Percentiles rank a stretch among this genome's conserved stretches.
These are phyloP conservation scores for Cerastoderma edule DNA, from an alignment of 2,888 invertebrate genomes.

Conservation along the genomic window DNA sequence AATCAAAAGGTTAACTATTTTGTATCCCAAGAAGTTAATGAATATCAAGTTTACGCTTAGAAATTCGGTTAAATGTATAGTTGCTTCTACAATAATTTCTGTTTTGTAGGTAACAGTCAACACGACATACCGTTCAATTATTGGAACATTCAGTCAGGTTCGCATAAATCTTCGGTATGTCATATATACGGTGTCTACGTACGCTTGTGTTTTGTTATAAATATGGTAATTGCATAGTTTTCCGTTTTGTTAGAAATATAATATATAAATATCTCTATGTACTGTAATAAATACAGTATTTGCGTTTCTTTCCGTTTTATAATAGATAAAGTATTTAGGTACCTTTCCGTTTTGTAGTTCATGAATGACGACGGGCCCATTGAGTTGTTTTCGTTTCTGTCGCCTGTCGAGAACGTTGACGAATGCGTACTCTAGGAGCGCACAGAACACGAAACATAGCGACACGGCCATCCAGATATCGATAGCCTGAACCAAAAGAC, in stretches of 20 bases:
- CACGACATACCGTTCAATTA: too few relatives aligned
- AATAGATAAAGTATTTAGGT: not conserved
- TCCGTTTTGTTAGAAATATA: not conserved
- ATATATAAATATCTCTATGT: not conserved
- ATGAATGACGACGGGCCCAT: constrained; percentile 11
- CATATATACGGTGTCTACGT: too few relatives aligned
- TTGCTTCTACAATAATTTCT: too few relatives aligned
- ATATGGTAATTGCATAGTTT: not conserved
- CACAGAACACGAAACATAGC: constrained; percentile 57
- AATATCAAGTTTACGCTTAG: too few relatives aligned
- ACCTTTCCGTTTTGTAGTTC: constrained; percentile 12
- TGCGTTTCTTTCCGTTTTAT: not conserved
- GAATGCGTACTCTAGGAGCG: constrained; percentile 58
- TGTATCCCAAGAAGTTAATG: too few relatives aligned
- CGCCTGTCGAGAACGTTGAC: constrained; percentile 56
- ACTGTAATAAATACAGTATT: not conserved
- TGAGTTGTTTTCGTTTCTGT: constrained; percentile 4
- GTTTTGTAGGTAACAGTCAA: too few relatives aligned
- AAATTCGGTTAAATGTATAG: too few relatives aligned
- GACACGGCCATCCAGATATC: constrained; percentile 63
- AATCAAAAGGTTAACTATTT: too few relatives aligned
- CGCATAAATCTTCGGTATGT: too few relatives aligned
- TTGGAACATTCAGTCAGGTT: too few relatives aligned
- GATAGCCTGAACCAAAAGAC: constrained; percentile 47
- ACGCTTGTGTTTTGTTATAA: too few relatives aligned